Evolutionary conservation across 2,113 vertebrate genomes (phyloP).

Genomic region (Petaurus breviceps): DNA sequence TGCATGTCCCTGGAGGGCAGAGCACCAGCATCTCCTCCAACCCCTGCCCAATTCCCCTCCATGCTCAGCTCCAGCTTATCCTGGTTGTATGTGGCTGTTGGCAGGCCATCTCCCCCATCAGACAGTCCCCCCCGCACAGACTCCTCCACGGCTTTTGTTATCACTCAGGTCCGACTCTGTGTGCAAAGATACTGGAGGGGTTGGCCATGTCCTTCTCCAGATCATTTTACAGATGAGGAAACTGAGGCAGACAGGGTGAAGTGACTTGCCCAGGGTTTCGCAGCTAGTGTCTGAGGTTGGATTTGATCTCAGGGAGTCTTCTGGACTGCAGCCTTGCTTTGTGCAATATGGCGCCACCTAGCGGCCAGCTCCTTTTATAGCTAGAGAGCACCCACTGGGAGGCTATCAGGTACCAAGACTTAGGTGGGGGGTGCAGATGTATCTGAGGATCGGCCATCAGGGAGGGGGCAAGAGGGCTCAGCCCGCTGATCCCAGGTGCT

Average conservation of each 20-base stretch:
- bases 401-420: not conserved
- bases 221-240: not conserved
- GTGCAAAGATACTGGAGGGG: no score
- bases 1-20: no score
- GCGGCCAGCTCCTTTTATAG: no score
- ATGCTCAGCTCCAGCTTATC: not conserved
- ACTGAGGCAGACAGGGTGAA: not conserved
- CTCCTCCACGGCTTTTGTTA: no score
- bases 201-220: not conserved
- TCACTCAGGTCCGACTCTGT: no score
- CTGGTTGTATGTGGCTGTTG: no score
- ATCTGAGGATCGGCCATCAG: not conserved
- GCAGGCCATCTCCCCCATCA: no score
- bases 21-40: no score
- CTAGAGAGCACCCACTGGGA: not conserved
- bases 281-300: no score
- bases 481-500: no score
- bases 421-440: not conserved
- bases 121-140: no score
- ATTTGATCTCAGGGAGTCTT: not conserved
- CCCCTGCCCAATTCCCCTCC: not conserved
- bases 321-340: no score
- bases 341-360: accelerated
- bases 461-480: not conserved
- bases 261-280: not conserved